A percentile compares a stretch with the other conserved stretches of the same genome.
Evolutionary conservation across 2,113 vertebrate species (phyloP).

Genomic region (Dendrocopos noguchii): DNA sequence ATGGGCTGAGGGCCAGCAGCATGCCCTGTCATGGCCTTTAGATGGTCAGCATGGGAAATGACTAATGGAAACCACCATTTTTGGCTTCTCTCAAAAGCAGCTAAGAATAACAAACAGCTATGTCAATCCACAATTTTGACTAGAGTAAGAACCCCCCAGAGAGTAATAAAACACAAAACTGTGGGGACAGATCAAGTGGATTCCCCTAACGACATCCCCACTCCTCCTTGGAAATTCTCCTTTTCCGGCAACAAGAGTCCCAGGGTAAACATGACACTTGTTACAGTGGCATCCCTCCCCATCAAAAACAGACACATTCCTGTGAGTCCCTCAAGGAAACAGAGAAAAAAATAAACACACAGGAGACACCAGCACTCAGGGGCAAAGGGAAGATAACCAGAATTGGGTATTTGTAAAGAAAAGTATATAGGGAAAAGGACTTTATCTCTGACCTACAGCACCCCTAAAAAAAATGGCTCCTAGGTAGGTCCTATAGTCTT

Average conservation of each 20-base stretch:
- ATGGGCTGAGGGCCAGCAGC: background rate
- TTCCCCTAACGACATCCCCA: slow-evolving; percentile 43
- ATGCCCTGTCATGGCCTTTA: slow-evolving; percentile 11
- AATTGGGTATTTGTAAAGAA: slow-evolving; percentile 66
- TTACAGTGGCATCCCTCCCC: slow-evolving; percentile 36
- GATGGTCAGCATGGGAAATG: slow-evolving; percentile 35
- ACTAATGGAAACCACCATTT: slow-evolving; percentile 53
- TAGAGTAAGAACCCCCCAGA: background rate
- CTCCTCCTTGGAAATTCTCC: slow-evolving; percentile 47
- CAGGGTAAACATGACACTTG: slow-evolving; percentile 45
- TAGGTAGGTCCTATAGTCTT: slow-evolving; percentile 10
- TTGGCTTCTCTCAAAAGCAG: slow-evolving; percentile 37
- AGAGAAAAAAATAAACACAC: slow-evolving; percentile 23
- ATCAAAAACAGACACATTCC: slow-evolving; percentile 65
- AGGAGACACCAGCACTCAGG: slow-evolving; percentile 40
- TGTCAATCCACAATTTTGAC: slow-evolving; percentile 3
- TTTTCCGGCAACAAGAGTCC: slow-evolving; percentile 60
- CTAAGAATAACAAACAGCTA: slow-evolving; percentile 60
- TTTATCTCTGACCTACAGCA: slow-evolving; percentile 62
- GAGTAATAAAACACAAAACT: slow-evolving; percentile 37
- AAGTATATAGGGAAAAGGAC: slow-evolving; percentile 70
- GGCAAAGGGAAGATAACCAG: slow-evolving; percentile 57
- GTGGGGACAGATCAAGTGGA: slow-evolving; percentile 53
- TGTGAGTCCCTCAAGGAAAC: slow-evolving; percentile 55
- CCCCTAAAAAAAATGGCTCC: slow-evolving; percentile 33